Conservation (phyloP, 2,113 vertebrate genomes). For the Tiliqua scincoides region DNA sequence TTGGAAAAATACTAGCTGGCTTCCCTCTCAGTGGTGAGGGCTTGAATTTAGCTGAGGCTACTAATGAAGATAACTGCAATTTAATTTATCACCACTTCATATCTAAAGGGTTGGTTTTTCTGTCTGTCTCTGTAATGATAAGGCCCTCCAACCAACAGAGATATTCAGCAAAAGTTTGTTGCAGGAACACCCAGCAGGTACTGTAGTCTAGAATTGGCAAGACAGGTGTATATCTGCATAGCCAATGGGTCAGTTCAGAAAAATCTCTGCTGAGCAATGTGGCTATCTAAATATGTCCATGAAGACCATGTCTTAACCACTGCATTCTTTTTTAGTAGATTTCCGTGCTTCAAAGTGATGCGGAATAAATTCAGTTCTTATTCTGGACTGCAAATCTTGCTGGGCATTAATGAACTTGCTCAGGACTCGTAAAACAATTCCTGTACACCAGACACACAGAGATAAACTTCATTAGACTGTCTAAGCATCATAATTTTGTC, state of each 20-base stretch:
- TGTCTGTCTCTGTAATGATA: neutral
- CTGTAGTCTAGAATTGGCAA: neutral
- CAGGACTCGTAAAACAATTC: neutral
- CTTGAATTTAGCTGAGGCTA: neutral
- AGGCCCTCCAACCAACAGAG: neutral
- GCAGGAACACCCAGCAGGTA: neutral
- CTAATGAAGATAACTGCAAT: neutral
- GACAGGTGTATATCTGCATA: neutral
- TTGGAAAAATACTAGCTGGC: neutral
- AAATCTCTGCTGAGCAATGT: neutral
- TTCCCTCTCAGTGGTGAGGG: neutral
- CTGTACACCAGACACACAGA: neutral
- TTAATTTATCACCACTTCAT: neutral
- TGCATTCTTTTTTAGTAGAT: neutral
- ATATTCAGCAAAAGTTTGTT: neutral
- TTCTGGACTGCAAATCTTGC: neutral
- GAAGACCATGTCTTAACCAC: too few relatives aligned
- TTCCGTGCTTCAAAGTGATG: neutral
- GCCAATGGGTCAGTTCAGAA: too few relatives aligned
- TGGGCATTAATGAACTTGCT: neutral
- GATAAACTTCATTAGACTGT: neutral
- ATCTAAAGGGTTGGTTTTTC: constrained; percentile 1
- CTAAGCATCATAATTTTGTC: neutral
- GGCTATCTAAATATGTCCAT: neutral
- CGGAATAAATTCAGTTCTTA: neutral